phyloP scores from a whole-genome alignment of 92 coral and sea anemone genomes.

The Desmophyllum pertusum region DNA sequence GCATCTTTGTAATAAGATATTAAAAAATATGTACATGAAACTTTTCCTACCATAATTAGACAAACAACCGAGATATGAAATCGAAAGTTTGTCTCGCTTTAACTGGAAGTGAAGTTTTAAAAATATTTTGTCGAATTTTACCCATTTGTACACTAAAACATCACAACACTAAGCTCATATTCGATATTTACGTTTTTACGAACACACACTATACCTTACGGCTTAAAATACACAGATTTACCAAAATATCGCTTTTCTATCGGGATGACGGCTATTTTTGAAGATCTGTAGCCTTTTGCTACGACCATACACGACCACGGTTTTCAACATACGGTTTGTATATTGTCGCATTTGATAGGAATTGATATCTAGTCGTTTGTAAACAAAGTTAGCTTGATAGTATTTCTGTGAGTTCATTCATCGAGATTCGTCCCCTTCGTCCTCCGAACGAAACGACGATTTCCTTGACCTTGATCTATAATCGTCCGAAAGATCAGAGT shows the following conservation, averaged over 20 bases:
- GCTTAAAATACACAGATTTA: conserved; percentile 19
- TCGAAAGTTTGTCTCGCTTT: conserved; percentile 31
- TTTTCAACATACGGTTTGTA: conserved; percentile 5
- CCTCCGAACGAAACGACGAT: conserved; percentile 50
- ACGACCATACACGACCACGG: background rate
- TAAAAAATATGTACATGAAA: conserved; percentile 25
- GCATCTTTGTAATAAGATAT: conserved; percentile 25
- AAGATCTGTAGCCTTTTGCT: conserved; percentile 16
- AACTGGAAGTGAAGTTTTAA: conserved; percentile 9
- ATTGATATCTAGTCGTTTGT: conserved; percentile 53
- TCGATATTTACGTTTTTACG: conserved; percentile 33
- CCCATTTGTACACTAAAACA: conserved; percentile 25
- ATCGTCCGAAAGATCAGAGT: conserved; percentile 48
- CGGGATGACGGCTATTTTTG: conserved; percentile 24
- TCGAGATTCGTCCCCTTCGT: conserved; percentile 70
- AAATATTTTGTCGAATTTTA: conserved; percentile 39
- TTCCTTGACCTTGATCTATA: conserved; percentile 55
- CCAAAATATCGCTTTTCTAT: conserved; percentile 49
- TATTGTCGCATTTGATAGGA: too few species aligned
- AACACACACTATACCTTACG: conserved; percentile 18
- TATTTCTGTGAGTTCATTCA: conserved; percentile 27
- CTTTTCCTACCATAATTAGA: conserved; percentile 5
- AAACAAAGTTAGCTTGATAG: conserved; percentile 74
- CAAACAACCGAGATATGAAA: conserved; percentile 35
- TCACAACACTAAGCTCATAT: conserved; percentile 6